phyloP scores from a whole-genome alignment of 2,888 invertebrate species.

The Slavum lentiscoides region DNA sequence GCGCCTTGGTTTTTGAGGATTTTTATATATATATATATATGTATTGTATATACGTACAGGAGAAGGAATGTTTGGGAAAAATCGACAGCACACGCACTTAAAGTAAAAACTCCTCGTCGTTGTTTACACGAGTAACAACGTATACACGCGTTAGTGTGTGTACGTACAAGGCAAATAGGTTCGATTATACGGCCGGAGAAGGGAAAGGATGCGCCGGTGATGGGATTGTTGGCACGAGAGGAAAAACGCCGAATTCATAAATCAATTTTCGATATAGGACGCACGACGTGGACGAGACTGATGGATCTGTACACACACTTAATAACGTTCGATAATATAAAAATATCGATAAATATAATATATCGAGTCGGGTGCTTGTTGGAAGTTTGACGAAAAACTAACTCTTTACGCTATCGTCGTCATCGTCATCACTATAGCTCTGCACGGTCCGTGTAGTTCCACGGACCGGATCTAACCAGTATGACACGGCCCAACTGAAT shows the following conservation, averaged over 20 bases:
- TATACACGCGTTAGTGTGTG: too few relatives aligned
- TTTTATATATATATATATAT: background rate
- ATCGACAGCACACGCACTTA: constrained; percentile 10
- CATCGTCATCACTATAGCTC: too few relatives aligned
- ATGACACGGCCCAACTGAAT: too few relatives aligned
- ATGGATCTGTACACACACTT: background rate
- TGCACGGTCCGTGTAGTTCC: too few relatives aligned
- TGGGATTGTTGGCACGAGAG: constrained; percentile 4
- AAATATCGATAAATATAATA: too few relatives aligned
- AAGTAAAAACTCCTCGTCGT: background rate
- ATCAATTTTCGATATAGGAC: constrained; percentile 17
- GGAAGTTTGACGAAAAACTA: too few relatives aligned
- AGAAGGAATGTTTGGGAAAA: background rate
- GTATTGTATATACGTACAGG: background rate
- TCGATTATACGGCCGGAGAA: background rate
- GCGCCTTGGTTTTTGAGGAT: background rate
- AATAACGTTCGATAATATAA: too few relatives aligned
- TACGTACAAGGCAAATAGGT: too few relatives aligned
- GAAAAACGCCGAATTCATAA: constrained; percentile 10
- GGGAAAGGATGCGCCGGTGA: background rate
- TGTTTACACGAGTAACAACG: constrained; percentile 4
- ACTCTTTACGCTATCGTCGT: too few relatives aligned
- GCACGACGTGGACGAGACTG: background rate
- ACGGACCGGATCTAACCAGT: too few relatives aligned
- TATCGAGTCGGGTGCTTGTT: too few relatives aligned